phyloP scores from a whole-genome alignment of 2,797 vertebrate genomes.

The Sternarchorhynchus goeldii region DNA sequence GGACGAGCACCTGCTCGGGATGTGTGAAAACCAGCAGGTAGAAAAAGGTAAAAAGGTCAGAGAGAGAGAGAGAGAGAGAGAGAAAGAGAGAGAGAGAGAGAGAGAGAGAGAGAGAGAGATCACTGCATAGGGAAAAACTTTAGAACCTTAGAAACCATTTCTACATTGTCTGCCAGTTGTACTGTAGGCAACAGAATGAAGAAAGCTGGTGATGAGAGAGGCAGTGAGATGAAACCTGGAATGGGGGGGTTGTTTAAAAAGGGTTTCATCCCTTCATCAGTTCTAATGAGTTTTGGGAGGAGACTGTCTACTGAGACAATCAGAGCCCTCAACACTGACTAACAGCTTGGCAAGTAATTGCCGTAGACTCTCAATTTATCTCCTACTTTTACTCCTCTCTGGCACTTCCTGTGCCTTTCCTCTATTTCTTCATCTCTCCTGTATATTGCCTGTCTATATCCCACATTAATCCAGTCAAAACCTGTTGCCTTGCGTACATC shows the following conservation, averaged over 20 bases:
- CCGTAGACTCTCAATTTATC: constrained; percentile 31
- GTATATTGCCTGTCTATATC: too few relatives aligned
- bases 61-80: constrained; percentile 15
- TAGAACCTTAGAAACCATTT: constrained; percentile 16
- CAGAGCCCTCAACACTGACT: constrained; percentile 38
- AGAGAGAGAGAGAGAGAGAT: neutral
- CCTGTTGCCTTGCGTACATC: neutral
- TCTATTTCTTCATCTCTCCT: neutral
- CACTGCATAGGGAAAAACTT: neutral
- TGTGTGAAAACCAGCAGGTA: neutral
- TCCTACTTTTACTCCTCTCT: constrained; percentile 25
- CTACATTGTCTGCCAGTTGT: neutral
- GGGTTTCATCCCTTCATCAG: constrained; percentile 39
- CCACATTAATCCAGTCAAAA: neutral
- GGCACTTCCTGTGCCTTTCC: neutral
- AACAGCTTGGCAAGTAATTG: constrained; percentile 42
- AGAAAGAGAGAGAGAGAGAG: constrained; percentile 30
- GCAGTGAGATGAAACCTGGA: neutral
- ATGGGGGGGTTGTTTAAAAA: constrained; percentile 18
- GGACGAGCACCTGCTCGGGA: neutral
- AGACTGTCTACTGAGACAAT: constrained; percentile 43
- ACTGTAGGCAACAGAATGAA: neutral
- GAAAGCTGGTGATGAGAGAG: neutral
- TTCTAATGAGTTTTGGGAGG: constrained; percentile 52
- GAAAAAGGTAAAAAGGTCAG: constrained; percentile 41